Conservation (phyloP, 2,888 invertebrate genomes). For the Synanthedon andrenaeformis region DNA sequence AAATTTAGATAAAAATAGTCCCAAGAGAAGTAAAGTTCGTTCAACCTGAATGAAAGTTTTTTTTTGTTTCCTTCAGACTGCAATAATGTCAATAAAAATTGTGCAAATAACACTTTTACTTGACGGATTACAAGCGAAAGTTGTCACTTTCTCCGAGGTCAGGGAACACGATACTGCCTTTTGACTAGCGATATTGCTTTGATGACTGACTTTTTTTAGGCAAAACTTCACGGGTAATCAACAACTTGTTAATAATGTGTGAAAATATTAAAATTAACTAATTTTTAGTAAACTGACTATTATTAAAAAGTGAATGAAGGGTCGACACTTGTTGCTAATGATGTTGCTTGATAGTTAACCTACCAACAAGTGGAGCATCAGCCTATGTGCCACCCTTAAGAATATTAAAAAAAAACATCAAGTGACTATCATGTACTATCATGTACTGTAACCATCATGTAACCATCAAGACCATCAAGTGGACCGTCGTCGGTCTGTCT, state of each 20-base stretch:
- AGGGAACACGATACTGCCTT: constrained; percentile 2
- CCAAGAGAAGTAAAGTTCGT: neutral
- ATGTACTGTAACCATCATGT: too few relatives aligned
- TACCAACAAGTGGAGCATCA: too few relatives aligned
- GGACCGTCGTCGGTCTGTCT: too few relatives aligned
- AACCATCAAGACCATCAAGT: too few relatives aligned
- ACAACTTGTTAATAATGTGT: neutral
- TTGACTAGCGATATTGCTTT: neutral
- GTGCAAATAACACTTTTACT: constrained; percentile 4
- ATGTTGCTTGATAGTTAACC: too few relatives aligned
- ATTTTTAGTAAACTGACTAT: too few relatives aligned
- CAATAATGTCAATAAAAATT: neutral
- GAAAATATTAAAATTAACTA: neutral
- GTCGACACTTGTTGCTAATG: too few relatives aligned
- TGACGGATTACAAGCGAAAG: constrained; percentile 1
- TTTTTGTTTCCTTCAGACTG: constrained; percentile 2
- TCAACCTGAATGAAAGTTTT: constrained; percentile 2
- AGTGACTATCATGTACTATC: too few relatives aligned
- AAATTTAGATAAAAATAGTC: neutral
- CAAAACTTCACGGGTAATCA: neutral
- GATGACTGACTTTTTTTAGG: neutral
- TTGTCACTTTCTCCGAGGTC: constrained; percentile 3
- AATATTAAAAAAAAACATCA: too few relatives aligned
- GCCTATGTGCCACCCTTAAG: too few relatives aligned
- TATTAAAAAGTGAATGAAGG: too few relatives aligned